Conservation (phyloP, 2,113 vertebrate species). For the Takifugu bimaculatus region DNA sequence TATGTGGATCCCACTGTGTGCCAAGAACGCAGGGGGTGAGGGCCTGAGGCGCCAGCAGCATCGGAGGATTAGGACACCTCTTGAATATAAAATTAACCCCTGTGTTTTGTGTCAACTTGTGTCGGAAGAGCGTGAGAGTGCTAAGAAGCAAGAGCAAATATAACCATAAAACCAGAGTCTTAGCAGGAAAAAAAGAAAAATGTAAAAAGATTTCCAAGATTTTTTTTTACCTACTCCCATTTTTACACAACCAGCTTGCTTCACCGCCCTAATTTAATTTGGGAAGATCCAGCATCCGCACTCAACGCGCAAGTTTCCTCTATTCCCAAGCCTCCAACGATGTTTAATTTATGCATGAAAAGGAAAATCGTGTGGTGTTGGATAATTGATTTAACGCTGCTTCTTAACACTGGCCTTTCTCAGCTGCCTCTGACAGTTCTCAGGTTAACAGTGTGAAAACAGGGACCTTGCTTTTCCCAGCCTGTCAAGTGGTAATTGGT, state of each 20-base stretch:
- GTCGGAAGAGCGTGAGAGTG: no score
- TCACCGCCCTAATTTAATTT: constrained; percentile 11
- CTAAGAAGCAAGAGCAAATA: no score
- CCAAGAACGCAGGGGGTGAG: no score
- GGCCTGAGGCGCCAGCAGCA: no score
- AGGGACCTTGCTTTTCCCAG: constrained; percentile 62
- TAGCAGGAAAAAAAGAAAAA: background rate
- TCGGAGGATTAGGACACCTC: no score
- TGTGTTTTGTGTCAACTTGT: no score
- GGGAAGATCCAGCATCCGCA: constrained; percentile 5
- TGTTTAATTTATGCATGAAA: constrained; percentile 26
- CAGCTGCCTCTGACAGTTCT: constrained; percentile 58
- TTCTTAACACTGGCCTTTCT: constrained; percentile 53
- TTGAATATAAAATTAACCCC: no score
- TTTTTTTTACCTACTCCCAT: background rate
- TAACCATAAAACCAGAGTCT: no score
- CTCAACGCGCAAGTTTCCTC: background rate
- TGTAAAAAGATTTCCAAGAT: background rate
- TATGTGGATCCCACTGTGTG: no score
- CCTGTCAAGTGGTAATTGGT: constrained; percentile 76
- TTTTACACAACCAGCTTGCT: background rate
- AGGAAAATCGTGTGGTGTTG: constrained; percentile 29
- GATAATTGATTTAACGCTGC: constrained; percentile 61
- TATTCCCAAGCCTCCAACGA: constrained; percentile 7
- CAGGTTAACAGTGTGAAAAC: constrained; percentile 73